phyloP scores from a whole-genome alignment of 1,140 invertebrate genomes.

The Polyergus mexicanus region DNA sequence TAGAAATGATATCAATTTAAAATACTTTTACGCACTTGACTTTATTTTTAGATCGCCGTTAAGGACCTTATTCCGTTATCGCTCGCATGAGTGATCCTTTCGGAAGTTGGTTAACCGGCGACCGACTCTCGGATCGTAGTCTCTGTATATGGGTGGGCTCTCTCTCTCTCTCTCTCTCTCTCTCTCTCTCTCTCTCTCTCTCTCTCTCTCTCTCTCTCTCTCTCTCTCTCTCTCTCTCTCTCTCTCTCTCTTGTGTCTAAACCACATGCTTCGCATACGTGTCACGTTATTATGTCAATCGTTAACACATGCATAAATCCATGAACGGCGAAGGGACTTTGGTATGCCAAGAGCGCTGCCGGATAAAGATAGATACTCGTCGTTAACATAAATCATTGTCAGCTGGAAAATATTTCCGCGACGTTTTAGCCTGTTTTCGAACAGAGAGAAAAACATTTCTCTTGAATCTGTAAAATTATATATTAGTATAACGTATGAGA shows the following conservation, averaged over 20 bases:
- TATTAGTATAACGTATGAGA: neutral
- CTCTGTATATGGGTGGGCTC: constrained; percentile 37
- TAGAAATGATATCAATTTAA: neutral
- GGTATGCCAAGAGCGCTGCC: constrained; percentile 36
- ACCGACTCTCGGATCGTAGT: constrained; percentile 20
- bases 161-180: constrained; percentile 40
- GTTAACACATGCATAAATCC: constrained; percentile 77
- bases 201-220: constrained; percentile 22
- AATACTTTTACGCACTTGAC: neutral
- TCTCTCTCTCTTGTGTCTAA: constrained; percentile 43
- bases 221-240: constrained; percentile 59
- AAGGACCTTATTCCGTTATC: neutral
- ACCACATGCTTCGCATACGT: constrained; percentile 74
- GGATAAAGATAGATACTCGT: constrained; percentile 54
- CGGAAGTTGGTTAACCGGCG: constrained; percentile 14
- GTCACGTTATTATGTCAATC: constrained; percentile 78
- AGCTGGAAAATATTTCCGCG: constrained; percentile 45
- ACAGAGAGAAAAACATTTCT: constrained; percentile 14
- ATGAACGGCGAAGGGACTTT: constrained; percentile 30
- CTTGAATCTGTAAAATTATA: neutral
- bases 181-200: constrained; percentile 60
- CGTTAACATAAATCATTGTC: constrained; percentile 38
- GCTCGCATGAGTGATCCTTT: constrained; percentile 29
- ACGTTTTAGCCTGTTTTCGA: neutral
- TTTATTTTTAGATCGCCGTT: constrained; percentile 4